These are phyloP conservation scores for Stratiolaelaps scimitus DNA, from an alignment of 1,140 invertebrate genomes.

Conservation along the genomic window DNA sequence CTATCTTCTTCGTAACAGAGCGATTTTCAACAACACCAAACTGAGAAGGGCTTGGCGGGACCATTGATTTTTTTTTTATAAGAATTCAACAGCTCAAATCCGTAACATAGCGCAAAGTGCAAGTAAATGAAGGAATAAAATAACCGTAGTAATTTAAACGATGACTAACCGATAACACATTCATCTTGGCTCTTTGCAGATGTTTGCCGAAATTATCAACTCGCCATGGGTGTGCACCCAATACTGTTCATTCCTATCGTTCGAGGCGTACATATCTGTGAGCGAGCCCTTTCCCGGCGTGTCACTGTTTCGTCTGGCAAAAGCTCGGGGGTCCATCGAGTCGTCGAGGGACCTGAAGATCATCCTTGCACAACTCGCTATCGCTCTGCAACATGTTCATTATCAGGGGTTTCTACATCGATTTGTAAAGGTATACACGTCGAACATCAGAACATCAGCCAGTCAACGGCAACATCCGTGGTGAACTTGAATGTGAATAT, in stretches of 20 bases:
- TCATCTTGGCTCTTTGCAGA: neutral
- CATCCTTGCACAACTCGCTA: neutral
- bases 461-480: too few species aligned
- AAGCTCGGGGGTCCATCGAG: neutral
- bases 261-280: neutral
- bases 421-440: neutral
- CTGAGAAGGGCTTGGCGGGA: too few species aligned
- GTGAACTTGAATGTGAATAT: too few species aligned
- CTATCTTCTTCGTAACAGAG: too few species aligned
- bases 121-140: too few species aligned
- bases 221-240: neutral
- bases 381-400: neutral
- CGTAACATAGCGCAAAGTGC: too few species aligned
- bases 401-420: neutral
- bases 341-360: neutral
- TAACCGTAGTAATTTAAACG: too few species aligned
- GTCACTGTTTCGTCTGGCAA: neutral
- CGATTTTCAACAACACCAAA: too few species aligned
- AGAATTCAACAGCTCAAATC: too few species aligned
- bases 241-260: neutral
- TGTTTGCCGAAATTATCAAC: neutral
- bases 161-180: too few species aligned
- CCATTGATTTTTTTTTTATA: too few species aligned
- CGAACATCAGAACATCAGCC: too few species aligned
- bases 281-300: neutral